phyloP scores from a whole-genome alignment of 2,113 vertebrate genomes.

The Myodes glareolus region DNA sequence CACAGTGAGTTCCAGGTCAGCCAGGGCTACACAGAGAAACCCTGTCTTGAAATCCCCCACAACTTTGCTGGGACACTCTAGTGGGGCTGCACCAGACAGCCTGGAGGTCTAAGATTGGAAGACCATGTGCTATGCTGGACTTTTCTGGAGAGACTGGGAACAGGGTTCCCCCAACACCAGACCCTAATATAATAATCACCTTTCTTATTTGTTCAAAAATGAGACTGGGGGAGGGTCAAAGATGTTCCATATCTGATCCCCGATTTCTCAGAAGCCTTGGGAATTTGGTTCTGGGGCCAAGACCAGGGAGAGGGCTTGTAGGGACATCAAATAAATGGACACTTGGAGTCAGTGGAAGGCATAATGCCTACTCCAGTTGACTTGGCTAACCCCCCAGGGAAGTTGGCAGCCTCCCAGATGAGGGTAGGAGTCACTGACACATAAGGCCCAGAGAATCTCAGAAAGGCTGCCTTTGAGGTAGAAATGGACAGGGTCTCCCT shows the following conservation, averaged over 20 bases:
- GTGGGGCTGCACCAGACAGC: not conserved
- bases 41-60: not conserved
- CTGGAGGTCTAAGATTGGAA: not conserved
- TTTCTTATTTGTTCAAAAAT: not conserved
- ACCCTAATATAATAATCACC: not conserved
- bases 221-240: not conserved
- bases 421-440: not conserved
- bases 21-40: not conserved
- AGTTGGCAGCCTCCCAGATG: not conserved
- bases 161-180: not conserved
- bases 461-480: not conserved
- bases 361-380: not conserved
- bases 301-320: not conserved
- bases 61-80: too few relatives aligned
- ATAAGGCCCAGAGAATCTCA: not conserved
- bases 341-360: not conserved
- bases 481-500: not conserved
- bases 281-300: not conserved
- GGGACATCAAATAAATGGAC: not conserved
- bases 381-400: not conserved
- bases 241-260: not conserved
- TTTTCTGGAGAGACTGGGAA: not conserved
- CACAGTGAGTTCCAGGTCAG: not conserved
- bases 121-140: not conserved
- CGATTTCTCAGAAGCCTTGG: not conserved